Percentiles rank a stretch among this genome's conserved stretches.
These are phyloP conservation scores for Brachyrhaphis roseni DNA, from an alignment of 2,797 vertebrate species.

Conservation along the genomic window DNA sequence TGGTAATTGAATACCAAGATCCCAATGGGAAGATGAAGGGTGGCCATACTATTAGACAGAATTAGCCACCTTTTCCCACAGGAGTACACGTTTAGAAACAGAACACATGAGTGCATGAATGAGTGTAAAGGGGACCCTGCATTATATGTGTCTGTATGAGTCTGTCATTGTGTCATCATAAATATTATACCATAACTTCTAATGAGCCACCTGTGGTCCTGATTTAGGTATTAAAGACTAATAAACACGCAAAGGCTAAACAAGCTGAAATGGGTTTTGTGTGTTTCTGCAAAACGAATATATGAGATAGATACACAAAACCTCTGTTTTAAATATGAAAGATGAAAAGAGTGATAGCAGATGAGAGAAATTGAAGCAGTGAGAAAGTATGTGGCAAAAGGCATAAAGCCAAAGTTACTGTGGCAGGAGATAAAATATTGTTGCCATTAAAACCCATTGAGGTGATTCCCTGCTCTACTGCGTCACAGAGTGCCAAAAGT, in stretches of 20 bases:
- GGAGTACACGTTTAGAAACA: slow-evolving; percentile 59
- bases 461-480: slow-evolving; percentile 58
- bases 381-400: slow-evolving; percentile 10
- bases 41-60: slow-evolving; percentile 74
- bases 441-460: slow-evolving; percentile 60
- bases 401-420: slow-evolving; percentile 32
- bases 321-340: slow-evolving; percentile 35
- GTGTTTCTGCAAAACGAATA: slow-evolving; percentile 5
- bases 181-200: slow-evolving; percentile 30
- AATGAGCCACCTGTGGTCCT: slow-evolving; percentile 32
- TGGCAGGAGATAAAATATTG: slow-evolving; percentile 47
- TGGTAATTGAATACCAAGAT: slow-evolving; percentile 74
- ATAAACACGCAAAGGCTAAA: slow-evolving; percentile 43
- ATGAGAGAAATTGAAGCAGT: slow-evolving; percentile 22
- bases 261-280: slow-evolving; percentile 3
- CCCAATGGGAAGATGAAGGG: slow-evolving; percentile 75
- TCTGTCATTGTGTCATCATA: slow-evolving; percentile 4
- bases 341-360: slow-evolving; percentile 37
- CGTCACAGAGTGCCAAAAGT: slow-evolving; percentile 50
- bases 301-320: slow-evolving; percentile 15
- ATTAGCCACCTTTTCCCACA: slow-evolving; percentile 73
- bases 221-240: slow-evolving; percentile 39
- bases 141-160: slow-evolving; percentile 16
- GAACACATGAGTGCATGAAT: slow-evolving; percentile 29
- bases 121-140: slow-evolving; percentile 12